A percentile compares a stretch with the other conserved stretches of the same genome.
Evolutionary conservation across 2,888 invertebrate genomes (phyloP).

Genomic region (Sthenelais limicola): DNA sequence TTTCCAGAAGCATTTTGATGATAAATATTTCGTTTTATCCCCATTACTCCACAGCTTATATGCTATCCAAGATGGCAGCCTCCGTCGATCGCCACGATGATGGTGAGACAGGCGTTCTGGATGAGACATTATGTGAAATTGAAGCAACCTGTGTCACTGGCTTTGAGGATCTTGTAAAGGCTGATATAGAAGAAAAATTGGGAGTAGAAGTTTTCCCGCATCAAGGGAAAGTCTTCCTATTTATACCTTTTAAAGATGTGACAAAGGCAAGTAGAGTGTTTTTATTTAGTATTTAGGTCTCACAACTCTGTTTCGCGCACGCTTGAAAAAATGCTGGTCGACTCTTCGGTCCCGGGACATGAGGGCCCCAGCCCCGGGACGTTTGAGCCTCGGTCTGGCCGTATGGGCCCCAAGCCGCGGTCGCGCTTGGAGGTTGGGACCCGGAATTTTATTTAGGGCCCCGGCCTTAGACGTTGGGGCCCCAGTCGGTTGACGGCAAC

Average conservation of each 20-base stretch:
- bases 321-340: too few species aligned
- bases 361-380: too few species aligned
- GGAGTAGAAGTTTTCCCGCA: conserved; percentile 40
- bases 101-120: neutral
- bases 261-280: conserved; percentile 6
- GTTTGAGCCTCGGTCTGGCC: too few species aligned
- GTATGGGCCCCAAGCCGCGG: too few species aligned
- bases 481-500: too few species aligned
- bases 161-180: conserved; percentile 70
- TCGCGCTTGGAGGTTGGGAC: too few species aligned
- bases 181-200: conserved; percentile 70
- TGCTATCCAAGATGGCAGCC: conserved; percentile 44
- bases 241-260: conserved; percentile 38
- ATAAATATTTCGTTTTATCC: too few species aligned
- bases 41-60: neutral
- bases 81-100: conserved; percentile 19
- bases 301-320: conserved; percentile 5
- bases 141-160: conserved; percentile 73
- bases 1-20: too few species aligned
- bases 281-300: neutral
- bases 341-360: too few species aligned
- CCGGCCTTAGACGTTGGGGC: too few species aligned
- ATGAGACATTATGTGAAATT: conserved; percentile 59
- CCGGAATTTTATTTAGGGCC: too few species aligned
- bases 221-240: conserved; percentile 50